Evolutionary conservation across 2,888 invertebrate species (phyloP), one percentile per base, ranked within the genome.

Genomic region (Branchellion lobata): DNA sequence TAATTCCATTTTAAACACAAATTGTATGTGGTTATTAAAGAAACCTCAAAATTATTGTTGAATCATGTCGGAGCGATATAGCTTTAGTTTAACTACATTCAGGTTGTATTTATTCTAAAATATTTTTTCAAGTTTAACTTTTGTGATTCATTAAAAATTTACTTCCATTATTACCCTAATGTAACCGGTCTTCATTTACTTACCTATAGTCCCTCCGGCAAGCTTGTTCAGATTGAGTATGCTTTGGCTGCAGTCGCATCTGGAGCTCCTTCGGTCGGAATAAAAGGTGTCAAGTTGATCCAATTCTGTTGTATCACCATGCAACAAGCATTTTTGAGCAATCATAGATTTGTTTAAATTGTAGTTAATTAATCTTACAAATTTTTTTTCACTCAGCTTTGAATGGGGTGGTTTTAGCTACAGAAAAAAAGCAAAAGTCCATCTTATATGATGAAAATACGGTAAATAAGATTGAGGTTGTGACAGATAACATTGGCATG

Each of bases 171-270:
- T 27, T 8, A 61, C 14, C n/a, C n/a, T n/a, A n/a, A n/a, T 18
- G 24, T 73, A 73, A 21, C 18, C 21, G 21, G 24, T 72, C 18
- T 72, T 11, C 18, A 31, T 72, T 76, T 76, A 18, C 53, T 51
- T 14, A 18, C 14, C 14, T 57, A 57, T 89, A 99, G 98, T 87
- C 99, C 99, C 27, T 98, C 98, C 33, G 99, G 99, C 83, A 99
- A 99, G 90, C 90, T 99, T 85, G 98, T 99, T 79, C 99, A 99
- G 90, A 96, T 99, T 85, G 99, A 99, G 90, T 99, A 99, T 93
- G 99, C 99, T 1, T 90, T 99, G 88, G 96, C 97, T 79, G 99
- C 99, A 40, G 99, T 99, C 34, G 94, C 96, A 81, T 95, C 96
- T 82, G 99, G 99, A 81, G 97, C 98, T 1, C 96, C 98, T 1